Evolutionary conservation across 2,888 invertebrate genomes (phyloP), one percentile per base, ranked within the genome.

Genomic region (Leptinotarsa peninsularis): DNA sequence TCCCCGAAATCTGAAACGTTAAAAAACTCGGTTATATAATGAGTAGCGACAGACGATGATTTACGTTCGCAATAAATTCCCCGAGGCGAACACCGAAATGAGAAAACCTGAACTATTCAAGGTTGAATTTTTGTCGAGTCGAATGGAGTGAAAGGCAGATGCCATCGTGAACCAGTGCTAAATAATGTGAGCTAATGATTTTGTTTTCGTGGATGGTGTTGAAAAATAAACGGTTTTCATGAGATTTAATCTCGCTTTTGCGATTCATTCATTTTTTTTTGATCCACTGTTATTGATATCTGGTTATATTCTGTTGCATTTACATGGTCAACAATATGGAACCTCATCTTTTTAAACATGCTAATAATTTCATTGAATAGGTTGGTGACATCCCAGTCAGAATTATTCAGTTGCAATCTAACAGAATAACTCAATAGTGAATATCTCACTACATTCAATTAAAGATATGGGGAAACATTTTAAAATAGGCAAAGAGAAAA

Each of bases 81-180:
- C 33, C 21, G 43, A 21, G 63, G 63, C 63, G 7, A 7, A n/a
- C 63, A 33, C 56, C 56, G 23, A 69, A 69, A 69, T 54, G 27
- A 69, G 33, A 63, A 63, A 63, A 63, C 63, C 63, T 33, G 63
- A 69, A 43, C 43, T 54, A 50, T 68, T 50, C 69, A 69, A 69
- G 69, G 69, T 17, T 56, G 56, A 69, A 69, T 43, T 69, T 54
- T 69, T 21, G 56, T 69, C 13, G 23, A 18, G 33, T 69, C 56
- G 43, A 69, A 69, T 54, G 27, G 18, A 69, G 69, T 69, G 69
- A 69, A 69, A 69, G 69, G 69, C 56, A 69, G 69, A 69, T 56
- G 69, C 56, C 17, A 49, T 43, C 69, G 69, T 18, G 56, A 69
- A 56, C 50, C 54, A 50, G 43, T 69, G 69, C 43, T 18, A 56